phyloP scores from a whole-genome alignment of 2,113 vertebrate species.

The Dendropsophus ebraccatus region DNA sequence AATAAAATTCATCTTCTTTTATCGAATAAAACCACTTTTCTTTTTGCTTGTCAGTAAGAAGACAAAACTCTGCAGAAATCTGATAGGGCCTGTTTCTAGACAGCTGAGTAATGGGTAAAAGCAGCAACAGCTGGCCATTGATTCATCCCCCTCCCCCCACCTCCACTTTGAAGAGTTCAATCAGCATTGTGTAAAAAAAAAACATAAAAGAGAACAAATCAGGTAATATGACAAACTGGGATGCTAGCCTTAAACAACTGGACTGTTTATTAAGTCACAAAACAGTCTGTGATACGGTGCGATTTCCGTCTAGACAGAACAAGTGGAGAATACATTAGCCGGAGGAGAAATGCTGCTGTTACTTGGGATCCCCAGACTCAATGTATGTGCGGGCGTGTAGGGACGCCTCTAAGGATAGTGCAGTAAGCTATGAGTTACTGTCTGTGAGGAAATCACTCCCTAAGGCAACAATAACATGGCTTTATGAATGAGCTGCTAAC shows the following conservation, averaged over 20 bases:
- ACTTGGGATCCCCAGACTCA: constrained; percentile 46
- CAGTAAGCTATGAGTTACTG: not conserved
- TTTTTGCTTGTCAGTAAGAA: constrained; percentile 62
- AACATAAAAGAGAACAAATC: constrained; percentile 66
- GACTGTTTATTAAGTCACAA: constrained; percentile 74
- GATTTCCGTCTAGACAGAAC: constrained; percentile 80
- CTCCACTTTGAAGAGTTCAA: constrained; percentile 70
- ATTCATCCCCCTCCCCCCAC: constrained; percentile 62
- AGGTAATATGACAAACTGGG: constrained; percentile 74
- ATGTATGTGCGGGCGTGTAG: constrained; percentile 58
- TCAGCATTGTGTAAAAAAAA: constrained; percentile 67
- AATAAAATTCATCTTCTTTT: constrained; percentile 55
- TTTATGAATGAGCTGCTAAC: not conserved
- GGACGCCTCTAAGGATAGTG: not conserved
- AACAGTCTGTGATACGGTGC: constrained; percentile 72
- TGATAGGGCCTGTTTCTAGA: constrained; percentile 71
- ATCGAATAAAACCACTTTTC: constrained; percentile 63
- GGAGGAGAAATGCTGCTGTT: constrained; percentile 62
- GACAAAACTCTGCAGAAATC: constrained; percentile 68
- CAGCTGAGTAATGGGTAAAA: constrained; percentile 75
- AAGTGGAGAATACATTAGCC: constrained; percentile 75
- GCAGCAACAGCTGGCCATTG: constrained; percentile 71
- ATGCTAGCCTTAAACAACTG: constrained; percentile 70
- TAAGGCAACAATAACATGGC: constrained; percentile 13
- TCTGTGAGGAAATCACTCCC: not conserved